These are phyloP conservation scores for Drosophila nr. fundita DNA, from an alignment of 2,888 invertebrate species.

Conservation along the genomic window DNA sequence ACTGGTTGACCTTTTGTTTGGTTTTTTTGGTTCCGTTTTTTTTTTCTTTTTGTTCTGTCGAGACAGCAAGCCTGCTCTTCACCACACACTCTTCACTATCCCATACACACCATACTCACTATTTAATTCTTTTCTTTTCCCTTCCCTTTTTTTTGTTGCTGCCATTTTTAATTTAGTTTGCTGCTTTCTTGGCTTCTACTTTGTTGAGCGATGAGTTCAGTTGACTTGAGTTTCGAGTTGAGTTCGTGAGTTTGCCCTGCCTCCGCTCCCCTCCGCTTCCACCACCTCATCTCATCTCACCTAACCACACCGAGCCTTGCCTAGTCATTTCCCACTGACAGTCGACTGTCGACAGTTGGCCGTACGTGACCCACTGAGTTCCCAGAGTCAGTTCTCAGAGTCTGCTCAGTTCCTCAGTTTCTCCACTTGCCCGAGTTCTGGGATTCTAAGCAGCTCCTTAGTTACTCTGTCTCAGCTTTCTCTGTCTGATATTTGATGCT, in stretches of 20 bases:
- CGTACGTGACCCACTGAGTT: slow-evolving; percentile 45
- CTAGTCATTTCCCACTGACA: slow-evolving; percentile 38
- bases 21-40: background rate
- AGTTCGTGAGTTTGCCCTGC: background rate
- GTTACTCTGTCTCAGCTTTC: slow-evolving; percentile 1
- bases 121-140: slow-evolving; percentile 2
- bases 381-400: slow-evolving; percentile 31
- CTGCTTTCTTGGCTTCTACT: slow-evolving; percentile 49
- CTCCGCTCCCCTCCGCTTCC: background rate
- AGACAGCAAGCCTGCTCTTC: slow-evolving; percentile 1
- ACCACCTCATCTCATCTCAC: background rate
- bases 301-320: background rate
- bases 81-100: background rate
- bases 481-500: slow-evolving; percentile 40
- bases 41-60: background rate
- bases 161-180: slow-evolving; percentile 61
- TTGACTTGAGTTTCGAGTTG: slow-evolving; percentile 20
- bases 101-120: slow-evolving; percentile 18
- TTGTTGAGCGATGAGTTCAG: slow-evolving; percentile 27
- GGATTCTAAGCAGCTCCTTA: slow-evolving; percentile 30
- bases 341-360: slow-evolving; percentile 53
- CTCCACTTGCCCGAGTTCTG: slow-evolving; percentile 11
- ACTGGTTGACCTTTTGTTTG: slow-evolving; percentile 14
- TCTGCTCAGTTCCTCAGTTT: slow-evolving; percentile 23
- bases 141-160: slow-evolving; percentile 7